phyloP scores from a whole-genome alignment of 2,797 vertebrate genomes.

The Eulemur rubriventer region DNA sequence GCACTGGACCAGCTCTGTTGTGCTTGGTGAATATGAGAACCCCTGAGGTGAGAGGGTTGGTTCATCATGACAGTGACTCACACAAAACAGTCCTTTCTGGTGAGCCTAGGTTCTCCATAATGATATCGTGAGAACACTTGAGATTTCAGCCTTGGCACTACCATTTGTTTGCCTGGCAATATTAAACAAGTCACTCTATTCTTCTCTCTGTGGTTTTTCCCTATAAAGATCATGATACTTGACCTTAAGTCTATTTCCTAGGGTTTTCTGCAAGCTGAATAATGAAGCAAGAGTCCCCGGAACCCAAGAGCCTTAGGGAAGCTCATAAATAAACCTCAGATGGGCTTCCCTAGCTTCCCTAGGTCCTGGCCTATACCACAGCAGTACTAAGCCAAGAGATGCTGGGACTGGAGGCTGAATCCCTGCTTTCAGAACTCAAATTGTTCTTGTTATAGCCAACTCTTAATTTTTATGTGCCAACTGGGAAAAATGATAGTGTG shows the following conservation, averaged over 20 bases:
- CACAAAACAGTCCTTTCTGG: not conserved
- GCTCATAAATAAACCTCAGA: not conserved
- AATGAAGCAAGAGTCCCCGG: constrained; percentile 13
- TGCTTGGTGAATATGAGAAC: not conserved
- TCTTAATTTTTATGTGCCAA: constrained; percentile 48
- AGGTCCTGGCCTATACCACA: not conserved
- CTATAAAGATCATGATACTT: not conserved
- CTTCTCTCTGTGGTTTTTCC: constrained; percentile 28
- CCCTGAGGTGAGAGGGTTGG: not conserved
- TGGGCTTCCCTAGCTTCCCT: not conserved
- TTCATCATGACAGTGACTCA: not conserved
- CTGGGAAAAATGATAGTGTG: constrained; percentile 29
- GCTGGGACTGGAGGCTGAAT: not conserved
- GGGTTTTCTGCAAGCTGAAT: constrained; percentile 46
- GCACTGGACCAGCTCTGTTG: not conserved
- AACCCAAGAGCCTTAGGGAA: not conserved
- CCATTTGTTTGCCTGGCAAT: not conserved
- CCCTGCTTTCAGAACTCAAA: constrained; percentile 39
- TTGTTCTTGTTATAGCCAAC: constrained; percentile 39
- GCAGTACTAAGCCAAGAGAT: not conserved
- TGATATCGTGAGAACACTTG: not conserved
- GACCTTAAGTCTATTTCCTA: constrained; percentile 22
- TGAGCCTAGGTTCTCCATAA: not conserved
- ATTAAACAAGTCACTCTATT: not conserved
- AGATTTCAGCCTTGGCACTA: not conserved